Base-by-base conservation (phyloP, 2,888 invertebrate species). In the Cryptus viduatorius region DNA sequence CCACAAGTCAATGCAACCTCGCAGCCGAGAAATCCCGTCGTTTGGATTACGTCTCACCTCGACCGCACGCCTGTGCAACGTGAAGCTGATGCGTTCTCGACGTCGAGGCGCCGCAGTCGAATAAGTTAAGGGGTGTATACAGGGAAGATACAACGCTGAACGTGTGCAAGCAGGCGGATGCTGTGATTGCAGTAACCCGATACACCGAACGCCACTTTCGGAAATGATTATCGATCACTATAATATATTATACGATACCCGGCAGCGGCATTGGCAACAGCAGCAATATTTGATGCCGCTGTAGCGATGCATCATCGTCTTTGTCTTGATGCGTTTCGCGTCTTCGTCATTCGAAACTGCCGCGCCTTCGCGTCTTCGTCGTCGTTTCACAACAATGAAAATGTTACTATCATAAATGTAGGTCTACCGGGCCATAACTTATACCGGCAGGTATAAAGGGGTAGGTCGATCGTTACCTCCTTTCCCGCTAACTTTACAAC, bases 391-490 rank as follows among this genome's bases (percentile, higher is more conserved):
- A 24, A 67, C 75, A 75, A 75, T 81, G 61, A 81, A 81, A 76
- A 69, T 61, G 61, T 75, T 75, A 81, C 69, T 61, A 75, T 64
- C 61, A 48, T 61, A 69, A 44, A 75, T 75, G 75, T 75, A 80
- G 68, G 68, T 81, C 50, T 75, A 69, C 75, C 61, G 42, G 64
- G 59, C 75, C 68, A 69, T 81, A 81, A 81, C 50, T 81, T 81
- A 76, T 76, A 56, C 50, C 50, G 48, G 69, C 61, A 68, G 75
- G 73, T 75, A 80, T 68, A 44, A 79, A 79, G 75, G 61, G 67
- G 53, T 67, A 67, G 64, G 69, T 79, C 37, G 83, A 83, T 80
- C 83, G 76, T 80, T 83, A 83, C 76, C 80, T 80, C 72, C 72
- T 77, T 80, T 80, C 69, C 42, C 64, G 67, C 50, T 67, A 73